Base-by-base conservation (phyloP, 2,797 vertebrate genomes). In the Phataginus tricuspis region DNA sequence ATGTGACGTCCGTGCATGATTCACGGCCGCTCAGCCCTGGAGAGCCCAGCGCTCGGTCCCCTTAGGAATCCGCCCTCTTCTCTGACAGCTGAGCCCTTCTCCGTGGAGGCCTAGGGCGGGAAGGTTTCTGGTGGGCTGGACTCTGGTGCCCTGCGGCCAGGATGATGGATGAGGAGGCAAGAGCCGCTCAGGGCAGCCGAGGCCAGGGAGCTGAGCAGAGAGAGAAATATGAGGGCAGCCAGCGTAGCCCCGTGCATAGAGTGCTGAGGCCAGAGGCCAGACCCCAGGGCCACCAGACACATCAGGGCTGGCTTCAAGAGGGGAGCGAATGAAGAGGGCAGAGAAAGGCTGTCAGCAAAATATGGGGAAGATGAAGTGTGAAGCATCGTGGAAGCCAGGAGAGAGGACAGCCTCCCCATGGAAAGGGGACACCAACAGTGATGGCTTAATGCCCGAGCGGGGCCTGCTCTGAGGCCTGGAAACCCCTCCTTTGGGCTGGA, bases 71-170 rank as follows among this genome's bases (percentile, higher is more conserved):
- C 0, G 0, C 57, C 71, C 53, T 95, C 10, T 78, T 68, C 57
- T 69, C 89, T 97, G 96, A 97, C 96, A 94, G 93, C 80, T 61
- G 96, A 97, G 93, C 66, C 89, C 57, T 18, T 77, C 71, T 90
- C 85, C 82, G 42, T 2, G 0, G 66, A 95, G 94, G 61, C 83
- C 77, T 31, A 2, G 90, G 93, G 89, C 79, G 49, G 63, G 75
- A 61, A 86, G 78, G 16, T 42, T 77, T 78, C 82, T 79, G 45
- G 18, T 0, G 25, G 95, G 90, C 89, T 39, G n/a, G 8, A 31
- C 74, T 31, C 51, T 13, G 31, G 51, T 13, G 55, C 91, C 68
- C 94, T 27, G 34, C 37, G 45, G 85, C 59, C 79, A 23, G 61
- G 79, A 29, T 94, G 95, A 97, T 82, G 82, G 92, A 96, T 72